Evolutionary conservation across 1,140 invertebrate species (phyloP), one percentile per base, ranked within the genome.

Genomic region (Ctenoplectra terminalis): DNA sequence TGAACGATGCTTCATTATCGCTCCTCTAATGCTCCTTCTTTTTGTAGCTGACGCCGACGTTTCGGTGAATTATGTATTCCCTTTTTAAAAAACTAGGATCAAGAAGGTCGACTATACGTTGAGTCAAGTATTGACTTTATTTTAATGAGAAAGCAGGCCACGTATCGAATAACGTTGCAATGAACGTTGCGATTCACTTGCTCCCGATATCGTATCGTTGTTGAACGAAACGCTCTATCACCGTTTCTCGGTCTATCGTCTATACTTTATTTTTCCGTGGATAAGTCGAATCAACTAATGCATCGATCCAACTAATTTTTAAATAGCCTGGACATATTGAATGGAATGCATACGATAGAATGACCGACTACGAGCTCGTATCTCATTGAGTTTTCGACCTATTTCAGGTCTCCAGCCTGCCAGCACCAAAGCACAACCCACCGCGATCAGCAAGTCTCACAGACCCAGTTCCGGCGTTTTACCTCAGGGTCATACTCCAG

Each of bases 401-500:
- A 58, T 91, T 92, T 67, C 88, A 94, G 93, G 92, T 90, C 87
- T 94, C 71, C 92, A 93, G 85, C 90, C 93, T 83, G 89, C 92
- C 76, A 92, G 84, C 86, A 91, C 90, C 87, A 92, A 93, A 90
- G 88, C 90, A 69, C 92, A 92, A 89, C 91, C 90, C 69, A 87
- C 90, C 76, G 83, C 93, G 85, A 90, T 92, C 84, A 90, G 92
- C 72, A 93, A 94, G 77, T 93, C 91, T 71, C 93, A 93, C 87
- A 91, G 92, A 89, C 90, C 93, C 69, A 92, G 90, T 90, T 88
- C 92, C 85, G 91, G 91, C 81, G 91, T 93, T 83, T 87, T 93
- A 90, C 92, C 93, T 83, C 93, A 93, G 87, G 91, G 93, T 85
- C 93, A 94, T 67, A 93, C 94, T 50, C 94, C 94, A 5, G 94